These are phyloP conservation scores for Polydrusus tereticollis DNA, from an alignment of 2,888 invertebrate genomes.

Conservation along the genomic window DNA sequence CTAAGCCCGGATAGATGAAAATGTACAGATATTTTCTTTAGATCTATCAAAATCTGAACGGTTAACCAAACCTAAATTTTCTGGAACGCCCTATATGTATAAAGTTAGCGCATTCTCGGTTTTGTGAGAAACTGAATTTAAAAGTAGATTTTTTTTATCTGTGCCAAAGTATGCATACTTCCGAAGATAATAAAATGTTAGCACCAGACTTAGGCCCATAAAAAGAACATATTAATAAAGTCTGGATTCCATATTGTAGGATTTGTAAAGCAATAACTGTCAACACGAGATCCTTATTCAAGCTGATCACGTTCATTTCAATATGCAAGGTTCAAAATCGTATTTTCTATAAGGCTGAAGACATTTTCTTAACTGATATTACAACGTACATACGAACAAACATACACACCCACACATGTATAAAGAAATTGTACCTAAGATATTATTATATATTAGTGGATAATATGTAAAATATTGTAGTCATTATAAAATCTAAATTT, in stretches of 20 bases:
- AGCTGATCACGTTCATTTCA: conserved; percentile 13
- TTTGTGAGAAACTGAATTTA: background rate
- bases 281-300: conserved; percentile 1
- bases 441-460: no score
- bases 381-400: background rate
- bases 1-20: no score
- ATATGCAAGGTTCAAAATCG: background rate
- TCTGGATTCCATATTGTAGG: conserved; percentile 4
- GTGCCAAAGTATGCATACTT: background rate
- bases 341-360: background rate
- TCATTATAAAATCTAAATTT: no score
- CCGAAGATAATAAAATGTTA: conserved; percentile 6
- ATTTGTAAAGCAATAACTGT: conserved; percentile 7
- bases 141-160: background rate
- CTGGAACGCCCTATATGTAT: no score
- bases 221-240: conserved; percentile 9
- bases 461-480: no score
- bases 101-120: background rate
- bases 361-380: background rate
- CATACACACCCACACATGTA: no score
- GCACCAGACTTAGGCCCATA: conserved; percentile 6
- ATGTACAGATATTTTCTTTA: no score
- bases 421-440: no score
- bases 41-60: no score
- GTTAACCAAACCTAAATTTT: no score